Evolutionary conservation across 2,888 invertebrate genomes (phyloP), one percentile per base, ranked within the genome.

Genomic region (Parasteatoda lunata): DNA sequence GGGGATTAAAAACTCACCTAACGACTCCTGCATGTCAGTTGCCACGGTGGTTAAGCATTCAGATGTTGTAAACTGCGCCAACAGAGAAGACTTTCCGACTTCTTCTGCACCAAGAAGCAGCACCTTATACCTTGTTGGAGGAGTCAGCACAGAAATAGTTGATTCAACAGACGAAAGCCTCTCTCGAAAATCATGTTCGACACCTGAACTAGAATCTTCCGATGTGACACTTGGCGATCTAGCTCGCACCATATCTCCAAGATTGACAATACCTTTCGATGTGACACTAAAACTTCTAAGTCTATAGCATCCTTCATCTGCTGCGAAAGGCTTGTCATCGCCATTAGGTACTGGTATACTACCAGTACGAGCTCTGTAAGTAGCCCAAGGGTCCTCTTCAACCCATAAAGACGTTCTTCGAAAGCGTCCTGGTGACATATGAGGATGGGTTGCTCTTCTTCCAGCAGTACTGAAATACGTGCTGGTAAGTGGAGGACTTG

Each of bases 21-120:
- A 13, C 0, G 86, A 86, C 15, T 78, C 81, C 47, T 80, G 86
- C 48, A 71, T 82, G n/a, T 88, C 88, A 5, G 78, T 71, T 5
- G 78, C 81, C 11, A 83, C 76, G 0, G 88, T 84, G 4, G 88
- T 88, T 68, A 88, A 52, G 91, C 94, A 94, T 91, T 95, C 95
- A 88, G 95, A 95, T 75, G 95, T 89, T 48, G 89, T 81, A 68
- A 90, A 90, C 78, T 90, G 90, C 45, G 89, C 87, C 7, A 90
- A 77, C 65, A 90, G 64, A 8, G 90, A 90, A 30, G 90, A 89
- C 69, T 90, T 90, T 3, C 90, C 90, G 5, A 90, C 90, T 30
- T 89, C 90, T 30, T 89, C 89, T 3, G 88, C 86, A 45, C 90
- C 90, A 65, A 90, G 72, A 9, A 90, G 78, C 59, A 90, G 86